A percentile compares a stretch with the other conserved stretches of the same genome.
Evolutionary conservation across 2,113 vertebrate species (phyloP).

Genomic region (Sardina pilchardus): DNA sequence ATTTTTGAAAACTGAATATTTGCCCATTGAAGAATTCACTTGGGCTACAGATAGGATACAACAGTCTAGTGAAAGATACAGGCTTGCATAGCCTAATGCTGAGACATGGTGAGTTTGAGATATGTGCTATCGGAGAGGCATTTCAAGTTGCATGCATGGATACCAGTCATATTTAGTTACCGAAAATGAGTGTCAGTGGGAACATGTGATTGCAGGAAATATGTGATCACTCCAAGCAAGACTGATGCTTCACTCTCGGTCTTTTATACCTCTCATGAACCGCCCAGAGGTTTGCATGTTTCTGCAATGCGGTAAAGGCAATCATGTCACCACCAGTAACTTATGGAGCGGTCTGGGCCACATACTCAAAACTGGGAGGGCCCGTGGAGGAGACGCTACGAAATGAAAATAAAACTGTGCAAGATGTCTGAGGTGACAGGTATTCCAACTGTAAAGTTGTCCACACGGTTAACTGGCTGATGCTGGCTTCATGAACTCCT

Average conservation of each 20-base stretch:
- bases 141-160: not conserved
- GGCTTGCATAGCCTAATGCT: not conserved
- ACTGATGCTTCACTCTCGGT: not conserved
- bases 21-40: too few relatives aligned
- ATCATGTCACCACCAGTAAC: not conserved
- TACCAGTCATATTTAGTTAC: not conserved
- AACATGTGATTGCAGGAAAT: not conserved
- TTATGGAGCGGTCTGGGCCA: not conserved
- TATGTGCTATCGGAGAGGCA: not conserved
- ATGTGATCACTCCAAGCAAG: not conserved
- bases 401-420: not conserved
- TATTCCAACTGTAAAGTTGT: not conserved
- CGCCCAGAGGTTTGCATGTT: conserved; percentile 1
- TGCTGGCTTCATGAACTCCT: not conserved
- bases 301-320: conserved; percentile 11
- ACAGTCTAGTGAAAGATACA: not conserved
- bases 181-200: not conserved
- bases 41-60: too few relatives aligned
- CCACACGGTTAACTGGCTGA: not conserved
- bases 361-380: not conserved
- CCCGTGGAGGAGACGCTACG: not conserved
- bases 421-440: conserved; percentile 12
- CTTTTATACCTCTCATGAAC: not conserved
- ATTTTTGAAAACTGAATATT: not conserved
- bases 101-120: not conserved